Conservation (phyloP, 2,113 vertebrate genomes). For the Lophius piscatorius region DNA sequence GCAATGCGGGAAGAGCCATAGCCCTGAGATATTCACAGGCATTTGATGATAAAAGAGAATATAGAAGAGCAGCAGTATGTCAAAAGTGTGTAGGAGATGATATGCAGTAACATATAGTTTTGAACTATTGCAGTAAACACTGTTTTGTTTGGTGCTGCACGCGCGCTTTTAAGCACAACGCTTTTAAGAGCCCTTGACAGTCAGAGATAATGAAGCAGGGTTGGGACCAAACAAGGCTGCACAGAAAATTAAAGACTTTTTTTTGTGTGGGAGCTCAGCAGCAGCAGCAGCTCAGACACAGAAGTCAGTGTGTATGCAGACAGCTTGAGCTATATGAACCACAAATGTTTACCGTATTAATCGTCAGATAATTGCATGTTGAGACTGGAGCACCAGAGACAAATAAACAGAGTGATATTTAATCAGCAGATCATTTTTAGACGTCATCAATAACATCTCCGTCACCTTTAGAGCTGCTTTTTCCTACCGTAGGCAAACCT, state of each 20-base stretch:
- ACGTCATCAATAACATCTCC: slow-evolving; percentile 21
- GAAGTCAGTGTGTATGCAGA: slow-evolving; percentile 6
- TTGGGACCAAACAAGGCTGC: slow-evolving; percentile 41
- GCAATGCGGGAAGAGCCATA: slow-evolving; percentile 72
- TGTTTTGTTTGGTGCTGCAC: slow-evolving; percentile 25
- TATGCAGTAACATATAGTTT: slow-evolving; percentile 23
- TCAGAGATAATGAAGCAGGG: slow-evolving; percentile 53
- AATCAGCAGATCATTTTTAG: slow-evolving; percentile 43
- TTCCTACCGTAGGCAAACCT: not conserved
- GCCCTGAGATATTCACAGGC: slow-evolving; percentile 69
- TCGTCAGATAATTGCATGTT: slow-evolving; percentile 47
- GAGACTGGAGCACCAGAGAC: slow-evolving; percentile 34
- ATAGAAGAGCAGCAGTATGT: slow-evolving; percentile 41
- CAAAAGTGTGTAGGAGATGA: slow-evolving; percentile 29
- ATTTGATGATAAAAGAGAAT: slow-evolving; percentile 77
- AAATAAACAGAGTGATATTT: slow-evolving; percentile 39
- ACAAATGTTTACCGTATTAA: slow-evolving; percentile 60
- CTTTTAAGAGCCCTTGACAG: slow-evolving; percentile 33
- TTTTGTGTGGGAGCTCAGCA: slow-evolving; percentile 6
- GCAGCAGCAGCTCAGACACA: slow-evolving; percentile 32
- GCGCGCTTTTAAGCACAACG: slow-evolving; percentile 45
- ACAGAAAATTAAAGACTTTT: slow-evolving; percentile 39
- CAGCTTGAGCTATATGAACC: slow-evolving; percentile 38
- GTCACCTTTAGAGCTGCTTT: slow-evolving; percentile 20
- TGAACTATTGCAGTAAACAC: slow-evolving; percentile 23